phyloP scores from a whole-genome alignment of 2,113 vertebrate species.

The Parus major region DNA sequence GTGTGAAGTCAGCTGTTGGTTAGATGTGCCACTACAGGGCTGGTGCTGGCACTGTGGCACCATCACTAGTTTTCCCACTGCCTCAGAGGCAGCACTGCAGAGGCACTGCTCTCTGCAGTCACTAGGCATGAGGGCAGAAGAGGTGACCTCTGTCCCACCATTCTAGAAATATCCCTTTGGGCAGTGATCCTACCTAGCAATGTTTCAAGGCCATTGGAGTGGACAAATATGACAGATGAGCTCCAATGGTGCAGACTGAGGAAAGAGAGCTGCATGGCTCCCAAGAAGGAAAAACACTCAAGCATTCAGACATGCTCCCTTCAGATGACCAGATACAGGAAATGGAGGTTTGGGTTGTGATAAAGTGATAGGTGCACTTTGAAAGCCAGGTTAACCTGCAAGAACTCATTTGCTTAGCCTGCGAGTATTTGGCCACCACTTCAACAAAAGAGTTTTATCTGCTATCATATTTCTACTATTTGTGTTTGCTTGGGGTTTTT shows the following conservation, averaged over 20 bases:
- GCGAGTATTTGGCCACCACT: background rate
- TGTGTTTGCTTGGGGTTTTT: background rate
- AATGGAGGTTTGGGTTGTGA: background rate
- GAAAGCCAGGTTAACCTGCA: background rate
- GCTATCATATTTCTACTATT: background rate
- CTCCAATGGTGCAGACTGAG: background rate
- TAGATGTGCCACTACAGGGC: fast-evolving
- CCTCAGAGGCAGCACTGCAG: fast-evolving
- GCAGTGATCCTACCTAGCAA: background rate
- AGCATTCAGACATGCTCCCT: background rate
- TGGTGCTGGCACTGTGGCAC: background rate
- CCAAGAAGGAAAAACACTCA: background rate
- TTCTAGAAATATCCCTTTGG: background rate
- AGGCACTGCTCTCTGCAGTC: background rate
- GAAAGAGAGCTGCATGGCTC: background rate
- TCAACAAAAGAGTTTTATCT: background rate
- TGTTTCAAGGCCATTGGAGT: background rate
- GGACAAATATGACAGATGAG: background rate
- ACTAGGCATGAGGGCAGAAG: background rate
- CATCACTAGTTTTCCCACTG: background rate
- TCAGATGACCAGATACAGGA: background rate
- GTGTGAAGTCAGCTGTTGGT: fast-evolving
- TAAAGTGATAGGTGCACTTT: fast-evolving
- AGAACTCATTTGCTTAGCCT: background rate
- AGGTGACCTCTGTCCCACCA: background rate